These are phyloP conservation scores for Puffinus mauretanicus DNA, from an alignment of 2,113 vertebrate species.

Conservation along the genomic window DNA sequence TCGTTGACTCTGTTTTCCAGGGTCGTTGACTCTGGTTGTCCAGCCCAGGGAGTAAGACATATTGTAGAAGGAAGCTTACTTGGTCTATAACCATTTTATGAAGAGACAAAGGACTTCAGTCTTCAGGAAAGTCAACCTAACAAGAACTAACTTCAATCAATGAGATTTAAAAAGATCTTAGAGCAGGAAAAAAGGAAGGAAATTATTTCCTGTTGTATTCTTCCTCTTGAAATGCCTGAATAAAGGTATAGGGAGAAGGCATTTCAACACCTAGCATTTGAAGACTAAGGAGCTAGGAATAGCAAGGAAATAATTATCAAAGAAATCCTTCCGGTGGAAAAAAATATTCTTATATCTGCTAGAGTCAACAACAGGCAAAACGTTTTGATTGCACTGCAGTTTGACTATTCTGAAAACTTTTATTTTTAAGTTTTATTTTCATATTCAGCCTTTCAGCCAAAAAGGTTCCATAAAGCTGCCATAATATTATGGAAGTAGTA, in stretches of 20 bases:
- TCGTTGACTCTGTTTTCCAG: neutral
- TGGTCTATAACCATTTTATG: neutral
- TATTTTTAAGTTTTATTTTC: neutral
- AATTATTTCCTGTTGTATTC: neutral
- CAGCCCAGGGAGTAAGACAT: neutral
- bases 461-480: neutral
- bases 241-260: neutral
- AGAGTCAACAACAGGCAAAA: neutral
- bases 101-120: neutral
- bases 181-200: neutral
- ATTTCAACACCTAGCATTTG: neutral
- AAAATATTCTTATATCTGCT: neutral
- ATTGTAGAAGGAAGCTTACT: neutral
- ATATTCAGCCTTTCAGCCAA: neutral
- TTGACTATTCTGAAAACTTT: neutral
- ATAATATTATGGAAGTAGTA: neutral
- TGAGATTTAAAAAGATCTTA: neutral
- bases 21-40: too few species aligned
- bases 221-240: neutral
- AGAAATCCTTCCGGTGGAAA: neutral
- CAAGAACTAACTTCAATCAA: neutral
- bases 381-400: neutral
- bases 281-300: neutral
- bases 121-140: neutral
- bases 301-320: neutral